Evolutionary conservation across 2,113 vertebrate species (phyloP), one percentile per base, ranked within the genome.

Genomic region (Alouatta palliata): DNA sequence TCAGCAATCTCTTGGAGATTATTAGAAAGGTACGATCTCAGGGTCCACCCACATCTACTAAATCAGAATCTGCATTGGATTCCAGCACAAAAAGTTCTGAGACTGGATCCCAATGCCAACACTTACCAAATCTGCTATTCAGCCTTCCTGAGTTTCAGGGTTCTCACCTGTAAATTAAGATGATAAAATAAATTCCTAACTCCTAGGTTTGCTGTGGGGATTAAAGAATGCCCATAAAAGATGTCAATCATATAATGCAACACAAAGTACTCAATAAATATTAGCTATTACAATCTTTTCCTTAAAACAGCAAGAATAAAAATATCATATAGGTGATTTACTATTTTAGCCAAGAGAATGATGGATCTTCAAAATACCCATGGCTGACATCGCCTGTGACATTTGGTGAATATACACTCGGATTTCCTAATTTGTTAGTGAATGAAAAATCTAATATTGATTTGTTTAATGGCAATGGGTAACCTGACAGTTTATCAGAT

Each of bases 401-500:
- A 49, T 95, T 97, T 84, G 16, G 43, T 83, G 79, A 96, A 94
- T 77, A 97, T 35, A 25, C 40, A 47, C 58, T 96, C 13, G 47
- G 35, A 75, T 97, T 95, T 92, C 88, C 43, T 77, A 96, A 87
- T 98, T 96, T 97, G 70, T 97, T 98, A 96, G 92, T 97, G 68
- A 75, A 90, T 90, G 68, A 81, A 5, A 14, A 84, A 68, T 66
- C 52, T 94, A 80, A 80, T 97, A 75, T 94, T 92, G 95, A 97
- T 97, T 97, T 97, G 49, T 86, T 98, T 98, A 91, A 98, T 97
- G 93, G 97, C 7, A 0, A 77, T 80, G 21, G 64, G 96, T 80
- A 93, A 97, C 83, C 85, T 98, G 96, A 90, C 97, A 96, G 83
- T 75, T 70, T 96, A 96, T 92, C 93, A 97, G 85, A 98, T 97